These are phyloP conservation scores for Montipora sp. DNA, from an alignment of 64 coral and sea anemone species.

Conservation along the genomic window DNA sequence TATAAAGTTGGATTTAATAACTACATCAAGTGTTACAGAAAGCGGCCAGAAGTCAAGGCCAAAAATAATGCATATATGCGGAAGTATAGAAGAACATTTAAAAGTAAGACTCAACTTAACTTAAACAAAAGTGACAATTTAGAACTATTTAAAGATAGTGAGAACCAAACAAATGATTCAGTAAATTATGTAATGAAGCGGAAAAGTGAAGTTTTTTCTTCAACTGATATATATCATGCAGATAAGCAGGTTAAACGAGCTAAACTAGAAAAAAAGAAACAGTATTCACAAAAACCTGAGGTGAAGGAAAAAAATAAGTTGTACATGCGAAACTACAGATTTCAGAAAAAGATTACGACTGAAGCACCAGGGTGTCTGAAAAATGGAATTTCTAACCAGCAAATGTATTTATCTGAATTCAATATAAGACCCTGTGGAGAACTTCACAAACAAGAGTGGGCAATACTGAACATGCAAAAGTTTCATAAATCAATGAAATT, in stretches of 20 bases:
- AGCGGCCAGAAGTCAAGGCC: too few relatives aligned
- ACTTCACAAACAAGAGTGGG: slow-evolving; percentile 60
- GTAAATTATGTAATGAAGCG: background rate
- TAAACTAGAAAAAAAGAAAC: background rate
- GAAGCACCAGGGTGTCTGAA: background rate
- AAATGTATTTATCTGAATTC: too few relatives aligned
- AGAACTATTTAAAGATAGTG: background rate
- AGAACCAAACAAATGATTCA: too few relatives aligned
- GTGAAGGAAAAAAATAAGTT: too few relatives aligned
- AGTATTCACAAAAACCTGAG: background rate
- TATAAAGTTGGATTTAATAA: too few relatives aligned
- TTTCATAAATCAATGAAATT: too few relatives aligned
- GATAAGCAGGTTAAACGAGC: background rate
- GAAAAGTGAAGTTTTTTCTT: background rate
- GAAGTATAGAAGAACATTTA: too few relatives aligned
- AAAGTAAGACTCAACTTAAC: background rate
- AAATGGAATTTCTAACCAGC: slow-evolving; percentile 22
- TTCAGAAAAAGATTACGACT: too few relatives aligned
- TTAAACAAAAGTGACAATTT: slow-evolving; percentile 1
- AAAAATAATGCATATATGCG: too few relatives aligned
- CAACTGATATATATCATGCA: background rate
- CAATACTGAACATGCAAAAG: slow-evolving; percentile 10
- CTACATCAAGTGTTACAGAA: too few relatives aligned
- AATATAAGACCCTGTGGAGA: slow-evolving; percentile 31
- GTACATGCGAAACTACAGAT: too few relatives aligned